Conservation (phyloP, 2,888 invertebrate species). For the Omphaloscelis lunosa region DNA sequence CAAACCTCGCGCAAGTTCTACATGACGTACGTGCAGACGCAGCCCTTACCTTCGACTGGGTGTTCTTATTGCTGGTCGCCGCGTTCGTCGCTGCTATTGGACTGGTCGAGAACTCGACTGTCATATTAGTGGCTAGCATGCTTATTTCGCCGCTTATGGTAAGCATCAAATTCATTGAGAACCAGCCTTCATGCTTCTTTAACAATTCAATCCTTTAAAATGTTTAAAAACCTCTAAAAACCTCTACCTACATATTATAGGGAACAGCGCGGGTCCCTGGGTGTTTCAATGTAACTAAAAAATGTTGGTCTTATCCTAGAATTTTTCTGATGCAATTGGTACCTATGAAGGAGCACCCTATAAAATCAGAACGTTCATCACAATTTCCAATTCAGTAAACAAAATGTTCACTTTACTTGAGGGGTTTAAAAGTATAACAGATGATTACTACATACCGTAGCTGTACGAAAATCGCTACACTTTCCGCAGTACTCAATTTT, state of each 20-base stretch:
- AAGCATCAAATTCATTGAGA: neutral
- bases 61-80: constrained; percentile 93
- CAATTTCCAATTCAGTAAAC: neutral
- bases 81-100: constrained; percentile 94
- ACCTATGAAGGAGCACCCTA: too few species aligned
- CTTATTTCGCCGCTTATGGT: constrained; percentile 95
- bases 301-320: neutral
- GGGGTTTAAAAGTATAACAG: neutral
- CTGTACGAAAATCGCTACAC: neutral
- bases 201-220: neutral
- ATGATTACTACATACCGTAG: neutral
- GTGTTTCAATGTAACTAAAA: neutral
- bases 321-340: neutral
- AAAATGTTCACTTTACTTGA: neutral
- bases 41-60: constrained; percentile 94
- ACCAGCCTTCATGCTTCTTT: neutral
- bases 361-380: neutral
- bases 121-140: constrained; percentile 95
- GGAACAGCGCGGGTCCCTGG: neutral
- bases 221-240: too few species aligned
- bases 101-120: constrained; percentile 93
- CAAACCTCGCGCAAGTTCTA: constrained; percentile 94
- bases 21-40: constrained; percentile 93
- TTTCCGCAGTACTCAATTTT: neutral
- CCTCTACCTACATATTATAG: neutral